phyloP scores from a whole-genome alignment of 2,113 vertebrate genomes.

The Passer domesticus region DNA sequence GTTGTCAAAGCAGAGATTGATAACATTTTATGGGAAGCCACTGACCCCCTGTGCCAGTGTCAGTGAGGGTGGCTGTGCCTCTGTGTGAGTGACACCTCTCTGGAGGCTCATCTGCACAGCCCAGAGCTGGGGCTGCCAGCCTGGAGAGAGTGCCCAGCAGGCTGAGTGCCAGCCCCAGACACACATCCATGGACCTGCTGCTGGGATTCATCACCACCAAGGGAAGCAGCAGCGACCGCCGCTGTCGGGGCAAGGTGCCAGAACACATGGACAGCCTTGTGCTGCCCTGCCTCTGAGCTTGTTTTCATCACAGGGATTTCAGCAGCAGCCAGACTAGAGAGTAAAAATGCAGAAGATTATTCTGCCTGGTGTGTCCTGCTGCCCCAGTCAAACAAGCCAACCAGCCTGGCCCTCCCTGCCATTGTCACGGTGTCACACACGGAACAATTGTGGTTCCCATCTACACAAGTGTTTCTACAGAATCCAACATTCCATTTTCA shows the following conservation, averaged over 20 bases:
- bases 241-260: background rate
- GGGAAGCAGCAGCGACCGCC: background rate
- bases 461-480: background rate
- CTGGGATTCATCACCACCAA: background rate
- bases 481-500: background rate
- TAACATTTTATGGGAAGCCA: background rate
- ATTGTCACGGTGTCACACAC: fast-evolving
- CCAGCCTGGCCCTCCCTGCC: background rate
- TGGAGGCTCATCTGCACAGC: background rate
- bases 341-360: background rate
- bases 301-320: background rate
- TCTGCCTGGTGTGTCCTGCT: background rate
- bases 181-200: background rate
- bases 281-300: background rate
- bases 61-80: background rate
- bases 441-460: fast-evolving
- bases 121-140: background rate
- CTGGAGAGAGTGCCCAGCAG: background rate
- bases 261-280: background rate
- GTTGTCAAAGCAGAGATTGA: background rate
- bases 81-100: background rate
- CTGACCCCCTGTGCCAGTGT: background rate
- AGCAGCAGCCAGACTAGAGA: background rate
- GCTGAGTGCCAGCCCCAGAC: background rate
- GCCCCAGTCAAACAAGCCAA: background rate